Base-by-base conservation (phyloP, 2,888 invertebrate genomes). In the Crepidodera aurea region DNA sequence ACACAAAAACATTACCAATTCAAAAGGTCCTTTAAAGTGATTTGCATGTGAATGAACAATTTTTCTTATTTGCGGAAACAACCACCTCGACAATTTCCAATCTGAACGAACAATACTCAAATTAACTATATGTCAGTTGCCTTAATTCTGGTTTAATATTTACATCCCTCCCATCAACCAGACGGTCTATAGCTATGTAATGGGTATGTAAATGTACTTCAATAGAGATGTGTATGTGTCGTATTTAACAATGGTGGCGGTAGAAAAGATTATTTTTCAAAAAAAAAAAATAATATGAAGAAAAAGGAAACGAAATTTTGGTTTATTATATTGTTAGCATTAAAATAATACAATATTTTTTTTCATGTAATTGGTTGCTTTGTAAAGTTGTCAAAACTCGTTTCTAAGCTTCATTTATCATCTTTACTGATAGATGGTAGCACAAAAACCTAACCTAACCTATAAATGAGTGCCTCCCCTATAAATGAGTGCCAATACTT, bases 81-180 rank as follows among this genome's bases (percentile, higher is more conserved):
- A 46, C 37, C 42, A 46, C 19, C 44, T 57, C 18, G 18, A 40
- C 40, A 40, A 40, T 12, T 40, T 40, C 39, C 57, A 57, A 39
- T 57, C 57, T 27, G 6, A 12, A 18, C 16, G 19, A 57, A 57
- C 57, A 57, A 57, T 57, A 42, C 48, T 32, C 16, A 50, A 57
- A 57, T 57, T 57, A 57, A 50, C 57, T 48, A 39, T 50, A 50
- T 57, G 57, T 50, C 57, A 57, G 48, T 50, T 25, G 37, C 48
- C 50, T 57, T 57, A 57, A 57, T 57, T 57, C 48, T 48, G 39
- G 48, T 57, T 57, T 57, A 57, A 57, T 57, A 57, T 57, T 57
- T 57, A 57, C 57, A 48, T 37, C 57, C 39, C 34, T 39, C 50
- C 57, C 39, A 57, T 48, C 27, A 39, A 39, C 27, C 57, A 57